These are phyloP conservation scores for Triplophysa dalaica DNA, from an alignment of 2,113 vertebrate species.

Conservation along the genomic window DNA sequence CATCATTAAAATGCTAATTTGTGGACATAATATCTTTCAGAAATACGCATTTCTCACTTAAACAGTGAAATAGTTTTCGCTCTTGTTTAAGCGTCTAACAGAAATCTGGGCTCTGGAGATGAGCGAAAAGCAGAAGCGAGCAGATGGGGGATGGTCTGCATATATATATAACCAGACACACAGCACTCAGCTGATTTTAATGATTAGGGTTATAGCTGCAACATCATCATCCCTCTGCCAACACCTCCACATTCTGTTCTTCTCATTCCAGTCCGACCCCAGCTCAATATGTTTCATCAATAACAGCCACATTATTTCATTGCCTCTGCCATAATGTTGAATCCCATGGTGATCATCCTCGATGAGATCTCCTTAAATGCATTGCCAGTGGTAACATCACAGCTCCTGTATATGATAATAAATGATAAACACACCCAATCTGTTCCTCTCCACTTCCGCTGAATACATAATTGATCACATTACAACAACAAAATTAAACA, in stretches of 20 bases:
- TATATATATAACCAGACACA: slow-evolving; percentile 78
- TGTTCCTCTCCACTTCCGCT: slow-evolving; percentile 17
- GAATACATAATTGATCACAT: slow-evolving; percentile 16
- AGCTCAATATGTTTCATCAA: slow-evolving; percentile 80
- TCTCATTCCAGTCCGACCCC: slow-evolving; percentile 74
- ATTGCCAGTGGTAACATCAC: background rate
- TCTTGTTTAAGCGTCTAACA: slow-evolving; percentile 71
- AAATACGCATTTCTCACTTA: background rate
- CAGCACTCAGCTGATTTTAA: slow-evolving; percentile 58
- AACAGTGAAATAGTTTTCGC: background rate
- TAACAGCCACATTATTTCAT: slow-evolving; percentile 57
- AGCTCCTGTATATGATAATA: slow-evolving; percentile 15
- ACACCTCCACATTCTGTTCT: slow-evolving; percentile 73
- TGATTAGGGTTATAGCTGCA: slow-evolving; percentile 80
- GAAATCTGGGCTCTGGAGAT: slow-evolving; percentile 80
- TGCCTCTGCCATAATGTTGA: slow-evolving; percentile 32
- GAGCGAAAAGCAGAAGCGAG: slow-evolving; percentile 77
- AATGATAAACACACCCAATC: background rate
- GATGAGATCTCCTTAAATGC: slow-evolving; percentile 28
- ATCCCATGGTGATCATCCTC: slow-evolving; percentile 31
- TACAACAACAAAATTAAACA: background rate
- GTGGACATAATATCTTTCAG: background rate
- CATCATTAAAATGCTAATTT: background rate
- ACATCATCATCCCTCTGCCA: slow-evolving; percentile 82
- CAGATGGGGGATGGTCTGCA: slow-evolving; percentile 83